Evolutionary conservation across 2,888 invertebrate species (phyloP).

Genomic region (Athalia rosae): DNA sequence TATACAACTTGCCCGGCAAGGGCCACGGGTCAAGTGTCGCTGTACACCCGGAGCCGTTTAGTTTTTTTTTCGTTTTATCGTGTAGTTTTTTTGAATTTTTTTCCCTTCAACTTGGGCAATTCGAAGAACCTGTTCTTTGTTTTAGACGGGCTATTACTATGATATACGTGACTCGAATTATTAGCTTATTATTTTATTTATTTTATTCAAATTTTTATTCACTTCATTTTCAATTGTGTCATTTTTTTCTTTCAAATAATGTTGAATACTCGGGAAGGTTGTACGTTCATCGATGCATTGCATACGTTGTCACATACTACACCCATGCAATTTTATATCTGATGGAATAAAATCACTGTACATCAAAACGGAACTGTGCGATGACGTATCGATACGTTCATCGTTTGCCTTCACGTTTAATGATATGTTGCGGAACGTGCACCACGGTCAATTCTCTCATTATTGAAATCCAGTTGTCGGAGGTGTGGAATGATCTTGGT

Average conservation of each 20-base stretch:
- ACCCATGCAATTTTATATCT: too few species aligned
- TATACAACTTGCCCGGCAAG: constrained; percentile 22
- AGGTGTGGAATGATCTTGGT: too few species aligned
- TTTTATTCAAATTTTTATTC: neutral
- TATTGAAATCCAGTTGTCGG: too few species aligned
- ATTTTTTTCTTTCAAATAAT: neutral
- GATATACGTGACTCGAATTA: constrained; percentile 37
- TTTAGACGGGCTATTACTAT: constrained; percentile 16
- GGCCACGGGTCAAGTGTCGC: constrained; percentile 32
- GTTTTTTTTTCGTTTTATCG: constrained; percentile 39
- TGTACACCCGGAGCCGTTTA: constrained; percentile 42
- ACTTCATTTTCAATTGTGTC: neutral
- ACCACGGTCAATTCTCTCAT: too few species aligned
- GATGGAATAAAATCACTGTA: too few species aligned
- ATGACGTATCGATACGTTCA: too few species aligned
- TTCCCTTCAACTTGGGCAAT: constrained; percentile 33
- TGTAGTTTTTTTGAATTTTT: constrained; percentile 1
- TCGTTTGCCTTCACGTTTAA: too few species aligned
- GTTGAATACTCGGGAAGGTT: too few species aligned
- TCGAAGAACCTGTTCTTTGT: constrained; percentile 42
- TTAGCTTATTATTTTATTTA: neutral
- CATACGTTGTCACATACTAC: too few species aligned
- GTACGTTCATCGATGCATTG: too few species aligned
- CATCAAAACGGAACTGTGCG: too few species aligned
- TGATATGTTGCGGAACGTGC: too few species aligned